Conservation (phyloP, 2,797 vertebrate genomes). For the Aplochiton taeniatus region DNA sequence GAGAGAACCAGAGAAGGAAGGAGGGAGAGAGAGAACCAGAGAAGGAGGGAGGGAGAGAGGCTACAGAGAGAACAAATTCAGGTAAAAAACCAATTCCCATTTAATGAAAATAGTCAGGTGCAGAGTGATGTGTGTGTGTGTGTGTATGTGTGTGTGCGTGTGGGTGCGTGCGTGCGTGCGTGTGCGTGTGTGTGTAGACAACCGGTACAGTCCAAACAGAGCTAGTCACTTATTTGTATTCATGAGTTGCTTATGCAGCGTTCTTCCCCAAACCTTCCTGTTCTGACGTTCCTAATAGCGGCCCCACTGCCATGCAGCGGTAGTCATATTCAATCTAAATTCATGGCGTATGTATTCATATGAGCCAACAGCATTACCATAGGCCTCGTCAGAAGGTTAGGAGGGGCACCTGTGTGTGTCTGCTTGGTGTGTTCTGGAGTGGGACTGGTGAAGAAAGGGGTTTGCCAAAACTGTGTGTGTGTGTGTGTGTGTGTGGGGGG, state of each 20-base stretch:
- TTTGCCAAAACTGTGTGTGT: not conserved
- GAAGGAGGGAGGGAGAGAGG: not conserved
- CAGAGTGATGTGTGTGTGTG: slow-evolving; percentile 40
- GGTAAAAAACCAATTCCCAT: not conserved
- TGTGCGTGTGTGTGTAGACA: slow-evolving; percentile 8
- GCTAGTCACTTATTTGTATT: slow-evolving; percentile 49
- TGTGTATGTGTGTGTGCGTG: slow-evolving; percentile 18
- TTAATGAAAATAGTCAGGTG: slow-evolving; percentile 34
- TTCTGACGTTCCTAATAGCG: slow-evolving; percentile 46
- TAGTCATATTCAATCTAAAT: slow-evolving; percentile 52
- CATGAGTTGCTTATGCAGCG: slow-evolving; percentile 53
- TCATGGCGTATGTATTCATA: slow-evolving; percentile 51
- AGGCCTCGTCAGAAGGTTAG: slow-evolving; percentile 13
- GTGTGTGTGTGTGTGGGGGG: slow-evolving; percentile 9
- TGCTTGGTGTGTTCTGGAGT: too few relatives aligned
- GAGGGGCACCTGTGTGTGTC: too few relatives aligned
- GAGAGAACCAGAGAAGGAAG: slow-evolving; percentile 2
- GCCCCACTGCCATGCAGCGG: slow-evolving; percentile 15
- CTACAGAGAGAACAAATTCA: not conserved
- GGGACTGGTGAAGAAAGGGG: too few relatives aligned
- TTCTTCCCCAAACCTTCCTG: slow-evolving; percentile 28
- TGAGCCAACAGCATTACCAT: slow-evolving; percentile 40
- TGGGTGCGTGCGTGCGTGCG: not conserved
- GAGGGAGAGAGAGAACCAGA: not conserved
- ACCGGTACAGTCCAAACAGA: slow-evolving; percentile 19